These are phyloP conservation scores for Zaprionus gabonicus DNA, from an alignment of 1,140 invertebrate species.

Conservation along the genomic window DNA sequence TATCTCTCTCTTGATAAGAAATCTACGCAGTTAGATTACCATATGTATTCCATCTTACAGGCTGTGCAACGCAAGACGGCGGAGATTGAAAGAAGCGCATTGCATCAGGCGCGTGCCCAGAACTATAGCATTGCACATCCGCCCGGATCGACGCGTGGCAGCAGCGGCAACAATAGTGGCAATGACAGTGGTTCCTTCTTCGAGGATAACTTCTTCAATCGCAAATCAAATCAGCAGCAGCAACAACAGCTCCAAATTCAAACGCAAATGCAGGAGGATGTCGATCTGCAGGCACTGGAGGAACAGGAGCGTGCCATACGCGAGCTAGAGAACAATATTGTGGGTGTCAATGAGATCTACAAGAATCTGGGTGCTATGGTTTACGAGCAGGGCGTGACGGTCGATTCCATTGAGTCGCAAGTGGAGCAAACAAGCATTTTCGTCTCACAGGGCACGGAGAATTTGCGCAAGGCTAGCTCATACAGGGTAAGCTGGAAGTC, in stretches of 20 bases:
- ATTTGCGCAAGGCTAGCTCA: constrained; percentile 92
- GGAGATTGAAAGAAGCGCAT: constrained; percentile 80
- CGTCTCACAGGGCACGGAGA: constrained; percentile 92
- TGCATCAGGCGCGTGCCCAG: constrained; percentile 77
- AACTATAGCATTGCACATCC: constrained; percentile 79
- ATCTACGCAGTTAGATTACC: constrained; percentile 30
- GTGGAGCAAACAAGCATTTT: constrained; percentile 95
- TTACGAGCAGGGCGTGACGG: constrained; percentile 97
- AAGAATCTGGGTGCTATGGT: constrained; percentile 98
- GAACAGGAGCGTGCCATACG: constrained; percentile 96
- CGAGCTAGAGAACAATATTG: constrained; percentile 96
- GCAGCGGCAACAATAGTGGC: constrained; percentile 59
- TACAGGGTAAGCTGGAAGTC: constrained; percentile 88
- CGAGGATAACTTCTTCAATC: constrained; percentile 81
- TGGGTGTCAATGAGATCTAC: constrained; percentile 99
- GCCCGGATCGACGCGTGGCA: constrained; percentile 68
- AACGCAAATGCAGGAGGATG: constrained; percentile 91
- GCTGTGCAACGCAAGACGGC: constrained; percentile 83
- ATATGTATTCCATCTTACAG: constrained; percentile 47
- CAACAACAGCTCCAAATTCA: constrained; percentile 87
- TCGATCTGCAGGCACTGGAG: constrained; percentile 92
- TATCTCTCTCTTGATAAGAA: constrained; percentile 39
- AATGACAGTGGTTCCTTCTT: constrained; percentile 77
- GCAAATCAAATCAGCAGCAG: constrained; percentile 85
- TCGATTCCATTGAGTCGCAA: constrained; percentile 98